These are phyloP conservation scores for Zonitis immaculata DNA, from an alignment of 2,888 invertebrate genomes.

Conservation along the genomic window DNA sequence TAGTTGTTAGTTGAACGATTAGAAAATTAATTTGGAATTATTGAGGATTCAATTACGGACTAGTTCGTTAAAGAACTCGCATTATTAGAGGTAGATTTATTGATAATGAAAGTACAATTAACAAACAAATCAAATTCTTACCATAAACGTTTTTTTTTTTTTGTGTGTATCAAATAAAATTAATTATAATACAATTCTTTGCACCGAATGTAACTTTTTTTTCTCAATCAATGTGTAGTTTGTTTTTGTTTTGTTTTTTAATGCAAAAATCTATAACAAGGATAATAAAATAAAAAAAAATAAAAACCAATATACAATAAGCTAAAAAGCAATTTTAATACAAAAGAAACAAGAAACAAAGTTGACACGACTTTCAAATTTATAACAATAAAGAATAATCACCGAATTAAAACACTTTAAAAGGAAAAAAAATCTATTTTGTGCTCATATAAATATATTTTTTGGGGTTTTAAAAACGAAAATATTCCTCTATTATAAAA, in stretches of 20 bases:
- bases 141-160: constrained; percentile 37
- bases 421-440: no score
- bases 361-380: not conserved
- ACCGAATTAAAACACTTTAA: no score
- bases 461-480: constrained; percentile 3
- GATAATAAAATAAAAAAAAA: constrained; percentile 28
- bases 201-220: constrained; percentile 35
- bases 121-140: constrained; percentile 45
- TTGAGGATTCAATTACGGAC: not conserved
- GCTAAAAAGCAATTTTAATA: constrained; percentile 30
- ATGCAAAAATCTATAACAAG: constrained; percentile 33
- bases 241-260: not conserved
- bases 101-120: constrained; percentile 49
- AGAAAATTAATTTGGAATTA: not conserved
- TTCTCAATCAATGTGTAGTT: no score
- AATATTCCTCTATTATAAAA: constrained; percentile 16
- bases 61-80: not conserved
- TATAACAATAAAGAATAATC: not conserved
- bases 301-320: constrained; percentile 26
- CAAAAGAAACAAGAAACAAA: constrained; percentile 10
- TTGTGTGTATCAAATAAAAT: constrained; percentile 38
- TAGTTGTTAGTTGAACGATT: not conserved
- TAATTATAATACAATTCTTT: constrained; percentile 34
- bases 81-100: constrained; percentile 52
- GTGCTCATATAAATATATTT: no score